A percentile compares a stretch with the other conserved stretches of the same genome.
phyloP scores from a whole-genome alignment of 1,140 invertebrate species.

The Philotrypesis tridentata region DNA sequence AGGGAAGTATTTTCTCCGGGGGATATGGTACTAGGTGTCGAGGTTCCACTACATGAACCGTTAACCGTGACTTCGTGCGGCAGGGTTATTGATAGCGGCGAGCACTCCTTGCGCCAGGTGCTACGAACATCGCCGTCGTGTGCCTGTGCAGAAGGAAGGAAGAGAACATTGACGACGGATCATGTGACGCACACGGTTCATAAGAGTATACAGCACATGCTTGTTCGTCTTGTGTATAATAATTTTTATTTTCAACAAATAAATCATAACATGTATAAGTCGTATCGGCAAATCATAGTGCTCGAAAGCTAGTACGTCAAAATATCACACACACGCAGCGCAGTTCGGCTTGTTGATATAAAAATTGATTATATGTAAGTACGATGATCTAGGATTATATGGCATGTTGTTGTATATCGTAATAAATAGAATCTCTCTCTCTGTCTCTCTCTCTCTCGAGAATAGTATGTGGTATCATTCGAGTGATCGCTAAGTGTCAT shows the following conservation, averaged over 20 bases:
- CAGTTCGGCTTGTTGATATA: not conserved
- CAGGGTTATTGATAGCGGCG: constrained; percentile 70
- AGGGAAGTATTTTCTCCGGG: constrained; percentile 74
- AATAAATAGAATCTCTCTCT: not conserved
- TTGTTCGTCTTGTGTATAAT: not conserved
- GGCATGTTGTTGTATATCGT: not conserved
- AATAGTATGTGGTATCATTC: no score
- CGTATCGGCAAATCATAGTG: not conserved
- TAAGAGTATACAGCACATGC: constrained; percentile 1
- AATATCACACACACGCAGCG: not conserved
- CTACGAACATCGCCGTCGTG: constrained; percentile 63
- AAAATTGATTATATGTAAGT: not conserved
- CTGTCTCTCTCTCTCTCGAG: no score
- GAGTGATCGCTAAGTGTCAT: not conserved
- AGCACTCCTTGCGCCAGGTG: constrained; percentile 68
- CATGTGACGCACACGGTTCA: not conserved
- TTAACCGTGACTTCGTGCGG: constrained; percentile 68
- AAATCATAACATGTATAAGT: constrained; percentile 12
- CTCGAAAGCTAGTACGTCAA: not conserved
- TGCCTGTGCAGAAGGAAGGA: constrained; percentile 54
- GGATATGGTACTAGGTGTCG: constrained; percentile 78
- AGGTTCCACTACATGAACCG: constrained; percentile 74
- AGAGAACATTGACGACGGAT: constrained; percentile 6
- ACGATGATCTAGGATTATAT: not conserved
- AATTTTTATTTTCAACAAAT: constrained; percentile 3